A percentile compares a stretch with the other conserved stretches of the same genome.
Evolutionary conservation across 2,888 invertebrate species (phyloP).

Genomic region (Invenusta paracnida): DNA sequence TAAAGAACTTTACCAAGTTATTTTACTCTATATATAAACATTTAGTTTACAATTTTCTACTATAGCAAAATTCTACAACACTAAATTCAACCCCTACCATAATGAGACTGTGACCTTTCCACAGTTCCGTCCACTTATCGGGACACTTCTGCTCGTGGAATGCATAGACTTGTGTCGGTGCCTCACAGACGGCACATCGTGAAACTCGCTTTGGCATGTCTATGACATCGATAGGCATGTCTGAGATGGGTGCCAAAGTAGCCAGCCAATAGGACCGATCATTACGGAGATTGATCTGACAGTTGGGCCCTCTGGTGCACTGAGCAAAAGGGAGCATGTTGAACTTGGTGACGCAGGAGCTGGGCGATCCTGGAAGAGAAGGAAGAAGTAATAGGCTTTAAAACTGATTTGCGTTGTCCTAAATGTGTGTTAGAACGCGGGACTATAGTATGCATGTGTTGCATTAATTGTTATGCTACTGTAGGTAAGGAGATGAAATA

Average conservation of each 20-base stretch:
- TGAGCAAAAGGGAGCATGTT: constrained; percentile 56
- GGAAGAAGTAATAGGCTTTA: too few species aligned
- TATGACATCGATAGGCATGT: constrained; percentile 34
- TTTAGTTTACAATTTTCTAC: too few species aligned
- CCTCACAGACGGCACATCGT: constrained; percentile 38
- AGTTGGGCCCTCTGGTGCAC: constrained; percentile 51
- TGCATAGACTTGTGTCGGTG: constrained; percentile 38
- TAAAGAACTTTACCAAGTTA: too few species aligned
- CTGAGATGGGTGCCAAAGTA: constrained; percentile 27
- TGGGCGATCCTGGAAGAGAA: constrained; percentile 42
- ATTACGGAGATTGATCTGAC: constrained; percentile 62
- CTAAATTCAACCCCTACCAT: constrained; percentile 36
- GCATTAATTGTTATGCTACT: too few species aligned
- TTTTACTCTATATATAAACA: too few species aligned
- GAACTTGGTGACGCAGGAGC: constrained; percentile 40
- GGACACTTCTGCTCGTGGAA: constrained; percentile 42
- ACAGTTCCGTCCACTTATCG: constrained; percentile 34
- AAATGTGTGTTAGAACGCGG: too few species aligned
- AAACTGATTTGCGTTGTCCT: too few species aligned
- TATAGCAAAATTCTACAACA: too few species aligned
- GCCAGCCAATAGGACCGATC: constrained; percentile 44
- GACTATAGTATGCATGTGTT: too few species aligned
- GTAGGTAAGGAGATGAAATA: too few species aligned
- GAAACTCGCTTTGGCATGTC: constrained; percentile 35
- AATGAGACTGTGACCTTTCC: constrained; percentile 43